Conservation (phyloP, 1,140 invertebrate species). For the Dendrolimus kikuchii region DNA sequence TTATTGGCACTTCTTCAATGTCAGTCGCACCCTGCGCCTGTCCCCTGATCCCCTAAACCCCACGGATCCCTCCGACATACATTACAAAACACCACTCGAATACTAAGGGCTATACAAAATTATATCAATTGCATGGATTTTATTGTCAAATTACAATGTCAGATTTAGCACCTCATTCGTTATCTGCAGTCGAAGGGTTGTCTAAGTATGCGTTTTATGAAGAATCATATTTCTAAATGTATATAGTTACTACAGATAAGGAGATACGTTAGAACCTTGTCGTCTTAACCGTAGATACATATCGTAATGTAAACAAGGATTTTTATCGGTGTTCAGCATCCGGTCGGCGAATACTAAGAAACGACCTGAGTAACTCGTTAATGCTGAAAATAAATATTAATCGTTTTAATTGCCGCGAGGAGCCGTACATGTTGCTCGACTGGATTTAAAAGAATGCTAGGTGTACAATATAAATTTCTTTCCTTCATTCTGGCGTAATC, state of each 20-base stretch:
- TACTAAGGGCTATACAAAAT: conserved; percentile 55
- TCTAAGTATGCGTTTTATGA: not conserved
- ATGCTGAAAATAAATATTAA: conserved; percentile 25
- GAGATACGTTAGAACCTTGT: conserved; percentile 13
- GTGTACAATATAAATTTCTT: no score
- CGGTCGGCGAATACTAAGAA: conserved; percentile 38
- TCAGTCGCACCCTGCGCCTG: conserved; percentile 70
- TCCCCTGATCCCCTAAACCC: conserved; percentile 51
- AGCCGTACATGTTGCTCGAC: conserved; percentile 1
- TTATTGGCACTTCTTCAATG: conserved; percentile 75
- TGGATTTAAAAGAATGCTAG: no score
- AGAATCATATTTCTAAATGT: no score
- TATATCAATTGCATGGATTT: conserved; percentile 63
- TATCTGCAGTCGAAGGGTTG: conserved; percentile 18
- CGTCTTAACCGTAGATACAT: conserved; percentile 12
- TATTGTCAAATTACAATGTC: conserved; percentile 57
- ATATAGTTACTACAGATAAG: no score
- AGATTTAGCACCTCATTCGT: conserved; percentile 48
- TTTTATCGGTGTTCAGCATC: conserved; percentile 31
- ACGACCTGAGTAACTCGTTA: conserved; percentile 28
- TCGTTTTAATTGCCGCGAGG: conserved; percentile 38
- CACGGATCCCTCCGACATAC: conserved; percentile 42
- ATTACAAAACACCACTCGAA: conserved; percentile 53
- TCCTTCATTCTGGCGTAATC: no score
- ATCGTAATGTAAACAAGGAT: conserved; percentile 21